phyloP scores from a whole-genome alignment of 2,888 invertebrate species.

The Endotricha flammealis region DNA sequence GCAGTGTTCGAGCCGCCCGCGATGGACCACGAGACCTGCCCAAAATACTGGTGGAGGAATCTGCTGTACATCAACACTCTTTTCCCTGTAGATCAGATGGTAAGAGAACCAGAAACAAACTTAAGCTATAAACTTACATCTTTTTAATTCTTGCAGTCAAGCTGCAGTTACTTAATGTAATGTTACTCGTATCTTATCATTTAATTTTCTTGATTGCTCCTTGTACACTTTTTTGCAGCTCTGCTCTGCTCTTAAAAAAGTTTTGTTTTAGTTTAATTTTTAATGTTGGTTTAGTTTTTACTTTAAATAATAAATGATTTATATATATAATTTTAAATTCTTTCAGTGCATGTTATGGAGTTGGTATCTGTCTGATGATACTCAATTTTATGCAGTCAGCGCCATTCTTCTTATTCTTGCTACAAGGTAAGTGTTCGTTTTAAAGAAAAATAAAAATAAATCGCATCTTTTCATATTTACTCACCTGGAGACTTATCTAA shows the following conservation, averaged over 20 bases:
- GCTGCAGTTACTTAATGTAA: too few relatives aligned
- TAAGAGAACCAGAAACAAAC: constrained; percentile 63
- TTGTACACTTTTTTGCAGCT: too few relatives aligned
- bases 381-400: constrained; percentile 91
- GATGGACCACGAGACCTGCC: constrained; percentile 88
- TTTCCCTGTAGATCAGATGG: constrained; percentile 91
- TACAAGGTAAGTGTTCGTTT: constrained; percentile 67
- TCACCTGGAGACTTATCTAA: too few relatives aligned
- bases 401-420: constrained; percentile 89
- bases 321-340: constrained; percentile 1
- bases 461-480: too few relatives aligned
- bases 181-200: too few relatives aligned
- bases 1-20: constrained; percentile 92
- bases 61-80: constrained; percentile 91
- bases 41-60: constrained; percentile 93
- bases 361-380: constrained; percentile 93
- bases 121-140: too few relatives aligned
- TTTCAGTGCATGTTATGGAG: constrained; percentile 93
- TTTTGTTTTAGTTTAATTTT: too few relatives aligned
- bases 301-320: neutral
- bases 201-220: too few relatives aligned
- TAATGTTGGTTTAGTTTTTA: too few relatives aligned
- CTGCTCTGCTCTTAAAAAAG: too few relatives aligned
- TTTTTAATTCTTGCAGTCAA: too few relatives aligned
- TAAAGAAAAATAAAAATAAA: too few relatives aligned